Base-by-base conservation (phyloP, 2,113 vertebrate species). In the Chiloscyllium plagiosum region DNA sequence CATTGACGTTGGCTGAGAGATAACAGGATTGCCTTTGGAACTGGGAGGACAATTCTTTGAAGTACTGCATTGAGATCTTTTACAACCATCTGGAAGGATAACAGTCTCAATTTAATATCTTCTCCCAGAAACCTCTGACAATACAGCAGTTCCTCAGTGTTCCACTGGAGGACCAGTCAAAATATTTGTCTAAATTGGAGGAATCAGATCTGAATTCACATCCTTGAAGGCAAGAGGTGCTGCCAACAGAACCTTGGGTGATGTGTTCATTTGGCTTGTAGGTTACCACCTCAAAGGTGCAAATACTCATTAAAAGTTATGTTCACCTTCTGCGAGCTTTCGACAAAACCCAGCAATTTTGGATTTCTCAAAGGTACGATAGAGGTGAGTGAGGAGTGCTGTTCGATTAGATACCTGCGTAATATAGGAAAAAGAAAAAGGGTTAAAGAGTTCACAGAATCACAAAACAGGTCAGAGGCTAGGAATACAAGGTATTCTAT, bases 281-380 rank as follows among this genome's bases (percentile, higher is more conserved):
- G 1, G 7, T 12, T 61, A 61, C 56, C 7, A 61, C 7, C 12
- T 66, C 33, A 10, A 52, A 90, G 52, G 24, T 61, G 29, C 3
- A 89, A 83, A 17, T 5, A 20, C 5, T 20, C 29, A 80, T 80
- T 22, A 29, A 92, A 83, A 83, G 13, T 80, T 37, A 80, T 37
- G n/a, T 26, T 95, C 97, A 99, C 99, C 99, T 98, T 98, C 98
- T 13, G 98, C 98, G 96, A 99, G 69, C 96, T 97, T 98, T 96
- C 95, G 98, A 97, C 99, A 99, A 96, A 99, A 99, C 3, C 98
- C 99, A 2, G 99, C 98, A 42, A 99, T 99, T 93, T 97, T 97
- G 96, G 98, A 97, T 97, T 99, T 99, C 97, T 99, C 98, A 93
- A 99, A 99, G 97, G 97, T 97, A 96, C 97, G 97, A 96, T 99